Evolutionary conservation across 2,888 invertebrate species (phyloP), one percentile per base, ranked within the genome.

Genomic region (Campoplex capitator): DNA sequence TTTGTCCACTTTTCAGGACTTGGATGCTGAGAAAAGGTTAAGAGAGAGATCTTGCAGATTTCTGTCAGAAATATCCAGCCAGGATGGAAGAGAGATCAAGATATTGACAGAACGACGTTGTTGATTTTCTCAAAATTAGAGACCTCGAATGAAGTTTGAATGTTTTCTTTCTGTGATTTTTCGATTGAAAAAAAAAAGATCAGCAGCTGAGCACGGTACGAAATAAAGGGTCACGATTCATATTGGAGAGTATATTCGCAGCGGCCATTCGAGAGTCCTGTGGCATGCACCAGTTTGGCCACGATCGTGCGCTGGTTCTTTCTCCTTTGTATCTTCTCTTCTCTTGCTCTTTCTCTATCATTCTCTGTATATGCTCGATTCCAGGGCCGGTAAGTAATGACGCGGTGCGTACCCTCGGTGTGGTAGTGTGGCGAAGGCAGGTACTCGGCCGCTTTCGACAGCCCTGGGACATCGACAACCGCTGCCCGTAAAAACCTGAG

Each of bases 331-430:
- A 28, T 7, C n/a, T n/a, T 32, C 13, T 45, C n/a, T 58, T 45
- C 73, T 78, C 42, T 45, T 51, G 80, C 76, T 65, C 51, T 58
- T 71, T 56, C 45, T 73, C 54, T 18, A 35, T 54, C 71, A 45
- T 62, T 48, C 48, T 77, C 54, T 23, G 38, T 23, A 48, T 62
- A 71, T 38, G 32, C 51, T 71, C 80, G 80, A 70, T 80, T 80
- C 76, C 86, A 86, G 83, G 86, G 86, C 86, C 86, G 83, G 83
- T 83, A 76, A 83, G 86, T 80, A 86, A 83, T 80, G 86, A 86
- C 76, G 83, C 73, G 76, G 86, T 83, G 80, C 80, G 80, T 80
- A 83, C 83, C 80, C 86, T 76, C 79, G 83, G 38, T 54, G 76
- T 79, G 23, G 71, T 58, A 75, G 75, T 65, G 70, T 73, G 51